phyloP scores from a whole-genome alignment of 2,888 invertebrate species.

The Tachina grossa region DNA sequence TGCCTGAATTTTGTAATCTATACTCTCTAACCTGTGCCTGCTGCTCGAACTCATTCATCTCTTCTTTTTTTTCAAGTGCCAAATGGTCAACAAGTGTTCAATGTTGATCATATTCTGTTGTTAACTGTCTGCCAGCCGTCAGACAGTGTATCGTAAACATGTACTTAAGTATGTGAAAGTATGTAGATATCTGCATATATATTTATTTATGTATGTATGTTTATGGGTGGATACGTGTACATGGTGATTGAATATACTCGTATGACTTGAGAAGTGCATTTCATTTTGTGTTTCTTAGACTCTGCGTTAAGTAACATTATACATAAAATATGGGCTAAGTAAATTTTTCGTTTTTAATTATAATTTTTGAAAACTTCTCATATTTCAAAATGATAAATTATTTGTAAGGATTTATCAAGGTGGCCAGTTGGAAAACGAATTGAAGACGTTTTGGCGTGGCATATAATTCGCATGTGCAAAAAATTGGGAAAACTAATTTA shows the following conservation, averaged over 20 bases:
- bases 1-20: slow-evolving; percentile 70
- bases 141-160: slow-evolving; percentile 43
- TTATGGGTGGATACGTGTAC: slow-evolving; percentile 7
- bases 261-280: slow-evolving; percentile 24
- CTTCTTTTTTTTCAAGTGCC: slow-evolving; percentile 46
- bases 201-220: not conserved
- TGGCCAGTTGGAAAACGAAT: slow-evolving; percentile 39
- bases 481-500: no score
- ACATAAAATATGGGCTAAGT: slow-evolving; percentile 67
- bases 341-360: slow-evolving; percentile 67
- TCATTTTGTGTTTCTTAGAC: slow-evolving; percentile 36
- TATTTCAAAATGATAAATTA: slow-evolving; percentile 71
- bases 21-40: slow-evolving; percentile 70
- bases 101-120: slow-evolving; percentile 39
- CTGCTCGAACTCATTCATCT: slow-evolving; percentile 56
- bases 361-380: slow-evolving; percentile 69
- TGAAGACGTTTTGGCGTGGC: no score
- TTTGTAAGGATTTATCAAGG: slow-evolving; percentile 35
- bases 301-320: slow-evolving; percentile 54
- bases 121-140: slow-evolving; percentile 50
- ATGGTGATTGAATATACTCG: slow-evolving; percentile 2
- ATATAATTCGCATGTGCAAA: no score
- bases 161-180: slow-evolving; percentile 12
- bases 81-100: slow-evolving; percentile 71
- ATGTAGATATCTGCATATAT: not conserved